Evolutionary conservation across 2,797 vertebrate genomes (phyloP), one percentile per base, ranked within the genome.

Genomic region (Chelmon rostratus): DNA sequence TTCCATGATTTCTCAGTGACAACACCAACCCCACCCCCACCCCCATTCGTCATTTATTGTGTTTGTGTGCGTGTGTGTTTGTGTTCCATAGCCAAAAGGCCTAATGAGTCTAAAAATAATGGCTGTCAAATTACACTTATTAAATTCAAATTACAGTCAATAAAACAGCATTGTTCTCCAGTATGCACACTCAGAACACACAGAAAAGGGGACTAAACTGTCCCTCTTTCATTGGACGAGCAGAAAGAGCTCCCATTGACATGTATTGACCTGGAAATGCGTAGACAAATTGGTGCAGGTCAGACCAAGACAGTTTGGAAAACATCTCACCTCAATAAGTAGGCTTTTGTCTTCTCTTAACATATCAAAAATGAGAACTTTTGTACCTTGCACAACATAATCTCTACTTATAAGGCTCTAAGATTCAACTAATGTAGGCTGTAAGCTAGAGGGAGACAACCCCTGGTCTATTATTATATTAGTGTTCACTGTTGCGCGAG

Each of bases 91-190:
- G 70, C 73, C 78, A 84, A 72, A 81, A 52, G 19, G 64, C 79
- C 73, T 86, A 88, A 91, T 88, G 73, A 88, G 84, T 85, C 84
- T 83, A 82, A 81, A 85, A 89, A 90, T 90, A 84, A 75, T 84
- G 62, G 19, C 31, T 61, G 69, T 83, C 73, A 88, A 86, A 82
- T 82, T 61, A 64, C 50, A 59, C 64, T 76, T 63, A 71, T 47
- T 68, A 69, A 73, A 75, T 73, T 76, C 73, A 81, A 87, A 70
- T 81, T 75, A 84, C 71, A 63, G 67, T 64, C 40, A 79, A 66
- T 82, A 82, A 88, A 88, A 84, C 71, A 52, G 33, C 68, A 79
- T 84, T 86, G 72, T 87, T 80, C 52, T 52, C 53, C 63, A 47
- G 73, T 38, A 15, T 76, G 53, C 44, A 6, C 49, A 38, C 63